Evolutionary conservation across 2,888 invertebrate genomes (phyloP).

Genomic region (Allacma fusca): DNA sequence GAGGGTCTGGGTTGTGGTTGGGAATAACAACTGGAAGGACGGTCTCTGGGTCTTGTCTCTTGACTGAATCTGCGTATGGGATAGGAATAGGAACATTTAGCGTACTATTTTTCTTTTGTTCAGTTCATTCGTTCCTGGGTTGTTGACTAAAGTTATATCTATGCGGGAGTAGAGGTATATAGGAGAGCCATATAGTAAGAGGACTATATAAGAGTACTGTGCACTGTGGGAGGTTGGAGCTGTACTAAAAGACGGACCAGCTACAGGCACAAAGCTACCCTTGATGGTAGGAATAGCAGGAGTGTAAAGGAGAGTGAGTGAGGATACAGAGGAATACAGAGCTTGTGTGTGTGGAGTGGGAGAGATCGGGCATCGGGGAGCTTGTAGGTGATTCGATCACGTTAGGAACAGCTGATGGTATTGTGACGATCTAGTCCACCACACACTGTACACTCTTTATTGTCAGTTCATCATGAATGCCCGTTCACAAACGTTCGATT

Average conservation of each 20-base stretch:
- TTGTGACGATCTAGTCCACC: constrained; percentile 8
- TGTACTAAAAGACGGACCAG: too few species aligned
- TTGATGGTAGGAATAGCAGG: too few species aligned
- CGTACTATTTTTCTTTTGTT: not conserved
- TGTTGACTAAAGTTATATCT: not conserved
- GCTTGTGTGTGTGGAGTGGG: not conserved
- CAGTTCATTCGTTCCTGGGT: not conserved
- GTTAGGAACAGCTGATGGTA: constrained; percentile 32
- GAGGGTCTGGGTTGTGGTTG: too few species aligned
- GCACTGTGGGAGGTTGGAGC: too few species aligned
- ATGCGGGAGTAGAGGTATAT: not conserved
- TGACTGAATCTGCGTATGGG: too few species aligned
- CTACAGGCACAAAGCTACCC: too few species aligned
- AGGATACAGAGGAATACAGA: too few species aligned
- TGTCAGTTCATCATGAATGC: constrained; percentile 64
- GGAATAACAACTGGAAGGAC: too few species aligned
- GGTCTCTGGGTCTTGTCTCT: too few species aligned
- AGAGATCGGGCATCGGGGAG: not conserved
- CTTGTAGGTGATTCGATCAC: constrained; percentile 26
- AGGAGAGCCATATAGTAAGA: not conserved
- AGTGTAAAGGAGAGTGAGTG: too few species aligned
- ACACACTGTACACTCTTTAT: not conserved
- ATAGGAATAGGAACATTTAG: not conserved
- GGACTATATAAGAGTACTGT: too few species aligned
- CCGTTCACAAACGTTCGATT: constrained; percentile 65